Evolutionary conservation across 2,888 invertebrate genomes (phyloP), one percentile per base, ranked within the genome.

Genomic region (Mystacides longicornis): DNA sequence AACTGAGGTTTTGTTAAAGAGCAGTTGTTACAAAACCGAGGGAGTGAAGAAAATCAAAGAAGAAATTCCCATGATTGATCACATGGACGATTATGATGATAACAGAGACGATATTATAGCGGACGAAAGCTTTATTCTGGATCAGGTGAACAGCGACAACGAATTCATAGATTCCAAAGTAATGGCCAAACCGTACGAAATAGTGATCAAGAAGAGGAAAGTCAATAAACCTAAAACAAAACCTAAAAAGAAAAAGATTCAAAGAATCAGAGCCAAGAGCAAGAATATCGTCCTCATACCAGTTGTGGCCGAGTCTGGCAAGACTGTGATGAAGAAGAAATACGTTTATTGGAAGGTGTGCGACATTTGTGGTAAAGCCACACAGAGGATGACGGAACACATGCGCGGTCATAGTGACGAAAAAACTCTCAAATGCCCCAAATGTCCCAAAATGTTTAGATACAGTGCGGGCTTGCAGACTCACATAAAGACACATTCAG

Each of bases 401-500:
- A 61, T 78, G 59, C 76, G 75, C 64, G 67, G 69, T 52, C 78
- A 78, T 60, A 68, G 74, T 2, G 67, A 63, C 1, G 71, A 67
- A 22, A 74, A 72, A 57, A 64, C 66, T 9, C 75, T 77, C 62
- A 69, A 73, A 1, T 79, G 78, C 59, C 68, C 72, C 1, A 64
- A 74, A 2, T 79, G 78, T 60, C 72, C 72, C 54, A 78, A 77
- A 64, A 73, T 69, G 53, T 79, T 78, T 52, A 76, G 76, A 59
- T 75, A 75, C 58, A 76, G 73, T 62, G 75, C 75, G 62, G 75
- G 77, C 2, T 62, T 78, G 56, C 65, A 72, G 3, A 69, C 75
- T 51, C 78, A 79, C 63, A 71, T 70, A 62, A 71, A 74, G 1
- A 65, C 71, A 0, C 78, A 79, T 64, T 67, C 75, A 20, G 70